phyloP scores from a whole-genome alignment of 2,797 vertebrate species.

The Alosa sapidissima region DNA sequence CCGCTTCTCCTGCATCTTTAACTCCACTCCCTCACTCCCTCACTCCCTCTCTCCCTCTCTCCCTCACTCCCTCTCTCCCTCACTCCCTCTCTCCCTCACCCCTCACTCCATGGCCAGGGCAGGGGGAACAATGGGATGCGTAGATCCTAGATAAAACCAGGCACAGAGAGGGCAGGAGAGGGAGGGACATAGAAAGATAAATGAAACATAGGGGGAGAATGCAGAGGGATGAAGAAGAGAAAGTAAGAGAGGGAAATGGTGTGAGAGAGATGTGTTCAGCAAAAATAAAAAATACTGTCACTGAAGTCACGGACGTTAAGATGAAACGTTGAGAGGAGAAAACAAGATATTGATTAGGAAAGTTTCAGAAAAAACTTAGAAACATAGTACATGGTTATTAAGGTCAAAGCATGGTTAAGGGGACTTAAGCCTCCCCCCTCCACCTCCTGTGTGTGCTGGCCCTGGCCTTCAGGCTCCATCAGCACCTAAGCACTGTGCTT shows the following conservation, averaged over 20 bases:
- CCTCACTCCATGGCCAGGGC: conserved; percentile 39
- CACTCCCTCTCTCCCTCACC: conserved; percentile 47
- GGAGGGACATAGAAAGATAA: conserved; percentile 55
- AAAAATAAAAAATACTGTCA: background rate
- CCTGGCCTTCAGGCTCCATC: conserved; percentile 70
- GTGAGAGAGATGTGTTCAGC: background rate
- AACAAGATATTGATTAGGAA: background rate
- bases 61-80: conserved; percentile 39
- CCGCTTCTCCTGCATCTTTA: conserved; percentile 49
- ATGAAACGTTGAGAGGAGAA: background rate
- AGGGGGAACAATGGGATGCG: conserved; percentile 70
- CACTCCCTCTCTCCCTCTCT: conserved; percentile 49
- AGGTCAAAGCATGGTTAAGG: background rate
- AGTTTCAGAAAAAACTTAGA: background rate
- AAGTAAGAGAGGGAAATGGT: conserved; percentile 53
- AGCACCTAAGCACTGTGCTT: conserved; percentile 52
- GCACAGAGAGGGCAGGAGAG: background rate
- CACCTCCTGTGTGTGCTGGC: conserved; percentile 19
- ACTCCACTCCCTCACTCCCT: conserved; percentile 43
- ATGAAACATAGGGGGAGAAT: conserved; percentile 11
- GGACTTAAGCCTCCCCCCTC: background rate
- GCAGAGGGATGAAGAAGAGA: conserved; percentile 43
- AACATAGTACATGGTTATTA: too few species aligned
- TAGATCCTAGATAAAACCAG: conserved; percentile 72
- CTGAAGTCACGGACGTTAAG: background rate